Evolutionary conservation across 2,888 invertebrate species (phyloP), one percentile per base, ranked within the genome.

Genomic region (Tanypteryx hageni): DNA sequence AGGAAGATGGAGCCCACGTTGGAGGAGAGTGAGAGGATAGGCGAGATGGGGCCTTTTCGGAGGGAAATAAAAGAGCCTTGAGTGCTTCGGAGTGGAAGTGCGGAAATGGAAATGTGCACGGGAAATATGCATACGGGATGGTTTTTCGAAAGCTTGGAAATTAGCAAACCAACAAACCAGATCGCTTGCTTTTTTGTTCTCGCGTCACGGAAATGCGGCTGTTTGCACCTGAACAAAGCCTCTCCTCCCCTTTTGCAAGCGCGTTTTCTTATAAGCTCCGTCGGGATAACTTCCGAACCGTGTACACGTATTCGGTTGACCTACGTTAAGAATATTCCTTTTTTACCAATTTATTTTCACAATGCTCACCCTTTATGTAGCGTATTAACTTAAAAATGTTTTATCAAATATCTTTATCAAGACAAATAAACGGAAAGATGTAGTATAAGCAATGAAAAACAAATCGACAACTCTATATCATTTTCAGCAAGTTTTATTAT

Each of bases 41-140:
- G 68, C 18, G 0, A n/a, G 68, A n/a, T n/a, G 68, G 18, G n/a
- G 76, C 27, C 13, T 76, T 22, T 22, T 11, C 2, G 9, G 76
- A 27, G 9, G 10, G 27, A 76, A 76, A 27, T 76, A 76, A 76
- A 27, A 27, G 27, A 76, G 27, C 76, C 76, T 76, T 13, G 76
- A 76, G 76, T 76, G 76, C 76, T 22, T 27, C 76, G 76, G 76
- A 76, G n/a, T 22, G 22, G 68, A 68, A 68, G 76, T 76, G 13
- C 27, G 76, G 76, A 76, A 27, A 76, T 76, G 76, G 22, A 76
- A 76, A 76, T 76, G 27, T 13, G 76, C 22, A 22, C 76, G 27
- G 76, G 22, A 76, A 76, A 76, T 76, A 76, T 76, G 76, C 76
- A 76, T 76, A 76, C 22, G 76, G 22, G 11, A 76, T 76, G 76